These are phyloP conservation scores for Psammodynastes pulverulentus DNA, from an alignment of 2,113 vertebrate species.

Conservation along the genomic window DNA sequence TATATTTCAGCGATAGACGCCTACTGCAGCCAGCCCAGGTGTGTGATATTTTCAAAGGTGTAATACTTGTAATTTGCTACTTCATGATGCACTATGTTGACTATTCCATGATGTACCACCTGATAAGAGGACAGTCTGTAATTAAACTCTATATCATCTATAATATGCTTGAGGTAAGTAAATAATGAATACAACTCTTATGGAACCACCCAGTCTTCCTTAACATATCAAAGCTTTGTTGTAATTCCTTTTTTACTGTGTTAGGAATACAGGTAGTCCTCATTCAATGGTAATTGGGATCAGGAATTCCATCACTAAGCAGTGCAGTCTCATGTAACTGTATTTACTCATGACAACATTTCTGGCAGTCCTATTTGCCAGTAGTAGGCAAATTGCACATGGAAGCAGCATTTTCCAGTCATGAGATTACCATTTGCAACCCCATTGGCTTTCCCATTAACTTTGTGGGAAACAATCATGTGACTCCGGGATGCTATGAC, in stretches of 20 bases:
- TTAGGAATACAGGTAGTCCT: not conserved
- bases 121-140: slow-evolving; percentile 96
- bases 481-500: not conserved
- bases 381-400: not conserved
- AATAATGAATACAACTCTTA: slow-evolving; percentile 6
- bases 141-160: slow-evolving; percentile 99
- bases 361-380: not conserved
- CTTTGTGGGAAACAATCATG: not conserved
- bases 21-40: slow-evolving; percentile 96
- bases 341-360: not conserved
- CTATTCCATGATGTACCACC: slow-evolving; percentile 99
- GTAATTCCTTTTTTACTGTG: not conserved
- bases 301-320: not conserved
- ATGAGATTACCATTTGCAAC: not conserved
- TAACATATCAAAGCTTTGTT: not conserved
- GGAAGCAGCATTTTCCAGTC: not conserved
- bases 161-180: slow-evolving; percentile 97
- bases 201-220: slow-evolving; percentile 29
- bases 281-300: not conserved
- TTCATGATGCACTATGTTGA: slow-evolving; percentile 98
- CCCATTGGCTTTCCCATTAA: not conserved
- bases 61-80: slow-evolving; percentile 91
- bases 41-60: slow-evolving; percentile 93
- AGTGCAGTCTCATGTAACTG: not conserved
- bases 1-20: slow-evolving; percentile 80